A percentile compares a stretch with the other conserved stretches of the same genome.
Evolutionary conservation across 2,888 invertebrate genomes (phyloP).

Genomic region (Drosophila diplacantha): DNA sequence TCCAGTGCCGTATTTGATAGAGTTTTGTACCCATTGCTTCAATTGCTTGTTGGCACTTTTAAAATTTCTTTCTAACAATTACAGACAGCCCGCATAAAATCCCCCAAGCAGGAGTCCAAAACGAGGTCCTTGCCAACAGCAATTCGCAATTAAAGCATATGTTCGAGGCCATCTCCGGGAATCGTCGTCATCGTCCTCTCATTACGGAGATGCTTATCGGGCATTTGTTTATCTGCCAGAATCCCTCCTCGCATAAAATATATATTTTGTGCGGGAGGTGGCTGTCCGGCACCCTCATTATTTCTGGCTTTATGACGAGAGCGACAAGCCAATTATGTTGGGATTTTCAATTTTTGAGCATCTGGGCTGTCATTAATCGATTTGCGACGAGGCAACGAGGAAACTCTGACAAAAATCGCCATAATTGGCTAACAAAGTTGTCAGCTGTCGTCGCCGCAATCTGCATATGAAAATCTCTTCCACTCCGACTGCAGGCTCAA

Average conservation of each 20-base stretch:
- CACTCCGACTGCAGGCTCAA: slow-evolving; percentile 1
- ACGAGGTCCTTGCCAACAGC: slow-evolving; percentile 55
- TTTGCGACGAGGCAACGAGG: slow-evolving; percentile 31
- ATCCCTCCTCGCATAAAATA: slow-evolving; percentile 31
- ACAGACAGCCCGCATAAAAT: slow-evolving; percentile 52
- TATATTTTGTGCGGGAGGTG: slow-evolving; percentile 35
- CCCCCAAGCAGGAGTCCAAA: slow-evolving; percentile 10
- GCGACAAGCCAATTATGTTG: slow-evolving; percentile 68
- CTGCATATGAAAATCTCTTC: slow-evolving; percentile 50
- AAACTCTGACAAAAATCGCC: slow-evolving; percentile 27
- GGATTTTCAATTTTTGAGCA: slow-evolving; percentile 48
- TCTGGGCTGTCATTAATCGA: slow-evolving; percentile 60
- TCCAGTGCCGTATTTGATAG: not conserved
- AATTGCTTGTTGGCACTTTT: slow-evolving; percentile 59
- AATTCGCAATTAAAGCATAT: slow-evolving; percentile 69
- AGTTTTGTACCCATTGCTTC: slow-evolving; percentile 30
- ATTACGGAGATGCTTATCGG: slow-evolving; percentile 75
- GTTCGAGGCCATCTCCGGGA: slow-evolving; percentile 49
- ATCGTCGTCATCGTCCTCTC: slow-evolving; percentile 47
- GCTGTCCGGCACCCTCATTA: slow-evolving; percentile 61
- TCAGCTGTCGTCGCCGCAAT: slow-evolving; percentile 51
- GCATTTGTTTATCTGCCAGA: slow-evolving; percentile 56
- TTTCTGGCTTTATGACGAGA: slow-evolving; percentile 63
- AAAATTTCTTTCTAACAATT: slow-evolving; percentile 3
- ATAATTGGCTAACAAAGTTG: slow-evolving; percentile 48